These are phyloP conservation scores for Pomacea maculata DNA, from an alignment of 1,140 invertebrate genomes.

Conservation along the genomic window DNA sequence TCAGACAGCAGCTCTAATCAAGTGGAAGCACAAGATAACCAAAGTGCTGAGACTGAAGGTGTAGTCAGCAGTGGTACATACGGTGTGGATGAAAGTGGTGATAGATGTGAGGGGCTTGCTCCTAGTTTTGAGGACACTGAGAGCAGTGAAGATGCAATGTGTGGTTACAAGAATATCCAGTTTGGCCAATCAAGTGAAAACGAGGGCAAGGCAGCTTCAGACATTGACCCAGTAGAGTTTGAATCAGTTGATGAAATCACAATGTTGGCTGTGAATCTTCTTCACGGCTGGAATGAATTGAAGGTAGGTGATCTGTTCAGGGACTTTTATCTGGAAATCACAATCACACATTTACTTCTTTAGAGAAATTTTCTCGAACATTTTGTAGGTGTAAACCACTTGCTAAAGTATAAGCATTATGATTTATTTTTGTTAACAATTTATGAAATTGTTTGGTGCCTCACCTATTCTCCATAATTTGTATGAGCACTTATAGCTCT, in stretches of 20 bases:
- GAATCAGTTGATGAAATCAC: slow-evolving; percentile 32
- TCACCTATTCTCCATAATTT: no score
- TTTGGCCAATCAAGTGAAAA: not conserved
- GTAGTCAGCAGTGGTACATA: not conserved
- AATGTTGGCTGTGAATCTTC: slow-evolving; percentile 72
- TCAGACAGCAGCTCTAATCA: no score
- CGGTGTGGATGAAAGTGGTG: slow-evolving; percentile 10
- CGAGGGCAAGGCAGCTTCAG: not conserved
- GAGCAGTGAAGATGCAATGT: not conserved
- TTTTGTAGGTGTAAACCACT: no score
- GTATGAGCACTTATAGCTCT: no score
- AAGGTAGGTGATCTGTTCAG: slow-evolving; percentile 66
- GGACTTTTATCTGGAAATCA: no score
- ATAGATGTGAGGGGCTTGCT: slow-evolving; percentile 3
- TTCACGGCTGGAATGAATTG: slow-evolving; percentile 81
- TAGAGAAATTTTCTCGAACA: no score
- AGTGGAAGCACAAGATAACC: no score
- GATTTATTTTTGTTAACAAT: no score
- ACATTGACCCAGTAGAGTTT: slow-evolving; percentile 15
- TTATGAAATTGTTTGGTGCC: no score
- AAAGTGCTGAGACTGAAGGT: slow-evolving; percentile 6
- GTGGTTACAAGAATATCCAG: not conserved
- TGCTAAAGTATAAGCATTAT: no score
- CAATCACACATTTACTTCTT: no score
- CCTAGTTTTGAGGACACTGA: slow-evolving; percentile 17